A percentile compares a stretch with the other conserved stretches of the same genome.
Conservation (phyloP, 2,113 vertebrate species). For the Mugil cephalus region DNA sequence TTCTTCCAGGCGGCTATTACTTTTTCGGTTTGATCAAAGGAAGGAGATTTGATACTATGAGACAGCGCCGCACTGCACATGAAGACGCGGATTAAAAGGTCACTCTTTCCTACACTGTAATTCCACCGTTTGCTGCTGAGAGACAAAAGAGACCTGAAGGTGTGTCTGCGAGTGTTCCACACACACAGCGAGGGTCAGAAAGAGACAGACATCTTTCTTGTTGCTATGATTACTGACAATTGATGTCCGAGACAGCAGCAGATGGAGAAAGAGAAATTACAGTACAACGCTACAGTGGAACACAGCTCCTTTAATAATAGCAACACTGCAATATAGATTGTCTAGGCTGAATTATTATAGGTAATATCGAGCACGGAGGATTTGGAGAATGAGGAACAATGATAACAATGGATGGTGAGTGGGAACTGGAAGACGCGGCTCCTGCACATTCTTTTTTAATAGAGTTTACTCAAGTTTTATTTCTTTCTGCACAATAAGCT, state of each 20-base stretch:
- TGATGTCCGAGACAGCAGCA: constrained; percentile 48
- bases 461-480: constrained; percentile 70
- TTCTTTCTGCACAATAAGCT: constrained; percentile 77
- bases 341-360: constrained; percentile 67
- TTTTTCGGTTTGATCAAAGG: constrained; percentile 11
- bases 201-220: constrained; percentile 24
- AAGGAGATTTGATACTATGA: constrained; percentile 36
- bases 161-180: constrained; percentile 33
- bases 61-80: constrained; percentile 36
- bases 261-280: constrained; percentile 29
- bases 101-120: constrained; percentile 26
- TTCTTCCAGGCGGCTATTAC: constrained; percentile 3
- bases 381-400: constrained; percentile 66
- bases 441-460: constrained; percentile 69
- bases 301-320: constrained; percentile 59
- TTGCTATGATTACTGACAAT: constrained; percentile 29
- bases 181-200: constrained; percentile 5
- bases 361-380: constrained; percentile 61
- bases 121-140: constrained; percentile 14
- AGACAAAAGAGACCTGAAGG: constrained; percentile 11
- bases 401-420: constrained; percentile 58
- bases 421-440: constrained; percentile 12
- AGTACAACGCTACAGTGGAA: constrained; percentile 6
- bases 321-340: constrained; percentile 49
- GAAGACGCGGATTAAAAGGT: constrained; percentile 63